These are phyloP conservation scores for Eptatretus atami DNA, from an alignment of 2,797 vertebrate genomes.

Conservation along the genomic window DNA sequence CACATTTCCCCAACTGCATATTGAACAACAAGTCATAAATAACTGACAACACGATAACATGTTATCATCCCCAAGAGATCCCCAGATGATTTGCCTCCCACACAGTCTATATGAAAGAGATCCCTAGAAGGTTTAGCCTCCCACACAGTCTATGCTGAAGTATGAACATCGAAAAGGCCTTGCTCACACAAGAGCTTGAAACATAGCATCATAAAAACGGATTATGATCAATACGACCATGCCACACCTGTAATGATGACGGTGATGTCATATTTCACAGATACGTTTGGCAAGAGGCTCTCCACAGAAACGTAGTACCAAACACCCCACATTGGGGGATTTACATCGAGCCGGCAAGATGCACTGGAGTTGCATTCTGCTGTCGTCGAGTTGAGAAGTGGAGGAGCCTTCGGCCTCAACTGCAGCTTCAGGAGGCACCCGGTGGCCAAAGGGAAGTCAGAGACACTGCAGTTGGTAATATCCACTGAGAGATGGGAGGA, in stretches of 20 bases:
- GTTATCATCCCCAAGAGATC: no score
- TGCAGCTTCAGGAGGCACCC: constrained; percentile 16
- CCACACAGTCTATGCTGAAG: no score
- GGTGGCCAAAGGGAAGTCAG: neutral
- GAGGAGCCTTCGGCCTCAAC: constrained; percentile 55
- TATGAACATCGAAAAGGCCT: no score
- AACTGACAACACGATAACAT: no score
- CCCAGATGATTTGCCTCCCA: no score
- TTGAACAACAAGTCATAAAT: no score
- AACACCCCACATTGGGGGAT: constrained; percentile 50
- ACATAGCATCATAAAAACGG: no score
- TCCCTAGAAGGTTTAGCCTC: no score
- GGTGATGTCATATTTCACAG: constrained; percentile 47
- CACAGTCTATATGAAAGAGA: no score
- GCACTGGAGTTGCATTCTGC: constrained; percentile 45
- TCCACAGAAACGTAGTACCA: constrained; percentile 93
- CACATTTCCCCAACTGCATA: no score
- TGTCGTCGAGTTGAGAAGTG: constrained; percentile 64
- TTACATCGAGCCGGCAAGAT: constrained; percentile 22
- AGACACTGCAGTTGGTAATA: neutral
- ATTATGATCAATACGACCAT: neutral
- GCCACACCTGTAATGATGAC: constrained; percentile 48
- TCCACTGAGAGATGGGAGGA: neutral
- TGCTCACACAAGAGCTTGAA: no score
- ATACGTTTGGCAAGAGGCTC: constrained; percentile 20